Conservation (phyloP, 1,140 invertebrate species). For the Papilio dardanus region DNA sequence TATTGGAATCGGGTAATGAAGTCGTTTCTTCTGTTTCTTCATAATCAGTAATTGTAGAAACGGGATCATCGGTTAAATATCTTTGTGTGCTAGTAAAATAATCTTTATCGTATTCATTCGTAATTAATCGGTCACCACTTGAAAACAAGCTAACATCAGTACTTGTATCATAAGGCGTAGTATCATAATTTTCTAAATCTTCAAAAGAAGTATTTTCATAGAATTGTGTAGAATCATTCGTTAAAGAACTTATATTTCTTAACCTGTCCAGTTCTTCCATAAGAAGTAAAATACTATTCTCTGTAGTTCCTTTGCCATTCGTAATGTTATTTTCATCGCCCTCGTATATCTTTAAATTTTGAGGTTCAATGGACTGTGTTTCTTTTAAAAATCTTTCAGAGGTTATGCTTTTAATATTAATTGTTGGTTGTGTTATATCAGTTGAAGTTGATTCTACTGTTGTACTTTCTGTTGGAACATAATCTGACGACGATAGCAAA, state of each 20-base stretch:
- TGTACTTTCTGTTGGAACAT: constrained; percentile 1
- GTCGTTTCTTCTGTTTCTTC: constrained; percentile 20
- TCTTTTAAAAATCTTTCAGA: background rate
- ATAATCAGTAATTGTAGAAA: constrained; percentile 2
- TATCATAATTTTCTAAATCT: constrained; percentile 31
- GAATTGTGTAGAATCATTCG: constrained; percentile 29
- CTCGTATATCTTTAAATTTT: constrained; percentile 45
- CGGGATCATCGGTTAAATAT: background rate
- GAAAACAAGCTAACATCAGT: background rate
- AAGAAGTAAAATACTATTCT: constrained; percentile 35
- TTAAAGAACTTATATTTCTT: constrained; percentile 39
- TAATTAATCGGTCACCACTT: background rate
- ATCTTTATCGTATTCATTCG: background rate
- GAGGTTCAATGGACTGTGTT: constrained; percentile 30
- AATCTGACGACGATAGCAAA: constrained; percentile 46
- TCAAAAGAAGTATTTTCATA: constrained; percentile 38
- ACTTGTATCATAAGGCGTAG: background rate
- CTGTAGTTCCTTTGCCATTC: constrained; percentile 16
- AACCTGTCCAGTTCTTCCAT: constrained; percentile 50
- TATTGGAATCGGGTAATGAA: background rate
- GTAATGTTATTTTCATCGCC: constrained; percentile 39
- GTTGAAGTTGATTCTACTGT: background rate
- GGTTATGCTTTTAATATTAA: background rate
- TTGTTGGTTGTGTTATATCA: background rate
- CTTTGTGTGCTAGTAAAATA: background rate